These are phyloP conservation scores for Melolontha melolontha DNA, from an alignment of 2,888 invertebrate genomes.

Conservation along the genomic window DNA sequence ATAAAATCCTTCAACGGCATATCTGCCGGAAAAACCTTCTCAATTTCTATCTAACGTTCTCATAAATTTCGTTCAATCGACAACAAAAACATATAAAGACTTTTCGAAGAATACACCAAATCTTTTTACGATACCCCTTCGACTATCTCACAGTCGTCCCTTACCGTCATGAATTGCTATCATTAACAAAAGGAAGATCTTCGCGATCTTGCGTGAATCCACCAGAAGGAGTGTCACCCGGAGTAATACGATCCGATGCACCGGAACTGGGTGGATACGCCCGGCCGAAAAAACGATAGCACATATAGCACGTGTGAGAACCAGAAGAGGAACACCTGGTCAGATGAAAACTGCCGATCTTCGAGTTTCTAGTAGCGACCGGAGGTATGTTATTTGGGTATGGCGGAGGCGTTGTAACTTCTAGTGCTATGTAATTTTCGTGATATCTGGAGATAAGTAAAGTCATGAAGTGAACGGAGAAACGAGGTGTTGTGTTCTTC, in stretches of 20 bases:
- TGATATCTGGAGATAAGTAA: conserved; percentile 52
- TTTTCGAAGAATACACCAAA: too few relatives aligned
- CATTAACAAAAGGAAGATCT: conserved; percentile 53
- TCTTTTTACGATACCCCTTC: conserved; percentile 4
- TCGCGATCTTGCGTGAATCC: conserved; percentile 49
- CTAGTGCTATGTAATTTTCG: conserved; percentile 53
- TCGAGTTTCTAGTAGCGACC: conserved; percentile 49
- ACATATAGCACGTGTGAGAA: conserved; percentile 63
- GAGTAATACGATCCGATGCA: conserved; percentile 63
- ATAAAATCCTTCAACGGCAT: too few relatives aligned
- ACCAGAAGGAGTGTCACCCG: conserved; percentile 58
- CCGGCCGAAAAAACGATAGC: conserved; percentile 27
- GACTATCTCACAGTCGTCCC: background rate
- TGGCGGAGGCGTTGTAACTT: conserved; percentile 53
- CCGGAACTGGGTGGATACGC: conserved; percentile 64
- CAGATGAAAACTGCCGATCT: conserved; percentile 47
- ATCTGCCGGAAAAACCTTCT: too few relatives aligned
- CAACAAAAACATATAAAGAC: too few relatives aligned
- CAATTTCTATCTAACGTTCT: too few relatives aligned
- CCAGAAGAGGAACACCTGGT: conserved; percentile 60
- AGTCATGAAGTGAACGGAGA: conserved; percentile 45
- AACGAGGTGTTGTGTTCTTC: conserved; percentile 34
- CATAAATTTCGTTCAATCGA: too few relatives aligned
- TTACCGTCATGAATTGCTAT: too few relatives aligned
- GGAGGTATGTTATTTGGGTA: conserved; percentile 51